Percentiles rank a stretch among this genome's conserved stretches.
Conservation (phyloP, 2,888 invertebrate genomes). For the Meloe dianella region DNA sequence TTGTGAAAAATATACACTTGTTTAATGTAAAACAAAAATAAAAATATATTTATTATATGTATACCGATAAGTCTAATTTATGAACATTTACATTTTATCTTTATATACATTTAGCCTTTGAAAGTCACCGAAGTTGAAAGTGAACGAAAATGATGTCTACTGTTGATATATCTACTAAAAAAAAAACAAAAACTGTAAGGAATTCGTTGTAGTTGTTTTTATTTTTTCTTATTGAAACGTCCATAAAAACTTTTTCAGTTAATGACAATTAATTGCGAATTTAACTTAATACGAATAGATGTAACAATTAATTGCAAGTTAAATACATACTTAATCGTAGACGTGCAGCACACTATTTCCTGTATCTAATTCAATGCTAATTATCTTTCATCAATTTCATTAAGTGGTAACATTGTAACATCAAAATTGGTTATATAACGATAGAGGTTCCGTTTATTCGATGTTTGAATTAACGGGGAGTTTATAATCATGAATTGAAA, state of each 20-base stretch:
- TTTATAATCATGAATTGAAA: neutral
- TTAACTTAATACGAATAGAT: too few species aligned
- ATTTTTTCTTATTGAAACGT: too few species aligned
- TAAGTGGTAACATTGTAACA: neutral
- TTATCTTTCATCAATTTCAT: neutral
- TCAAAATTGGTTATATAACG: neutral
- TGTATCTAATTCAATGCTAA: neutral
- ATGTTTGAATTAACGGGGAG: neutral
- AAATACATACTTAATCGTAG: neutral
- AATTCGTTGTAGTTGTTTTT: too few species aligned
- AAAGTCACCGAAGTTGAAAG: neutral
- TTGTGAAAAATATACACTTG: neutral
- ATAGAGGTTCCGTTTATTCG: neutral
- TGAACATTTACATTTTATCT: slow-evolving; percentile 5
- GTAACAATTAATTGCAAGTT: neutral
- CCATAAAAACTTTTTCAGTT: too few species aligned
- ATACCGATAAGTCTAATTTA: slow-evolving; percentile 1
- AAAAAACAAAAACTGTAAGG: too few species aligned
- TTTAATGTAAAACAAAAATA: neutral
- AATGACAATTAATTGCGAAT: too few species aligned
- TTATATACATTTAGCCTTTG: neutral
- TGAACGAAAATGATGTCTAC: neutral
- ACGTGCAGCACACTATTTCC: neutral
- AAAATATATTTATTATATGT: neutral
- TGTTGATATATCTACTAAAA: neutral